A percentile compares a stretch with the other conserved stretches of the same genome.
Evolutionary conservation across 2,888 invertebrate genomes (phyloP).

Genomic region (Capitulum mitella): DNA sequence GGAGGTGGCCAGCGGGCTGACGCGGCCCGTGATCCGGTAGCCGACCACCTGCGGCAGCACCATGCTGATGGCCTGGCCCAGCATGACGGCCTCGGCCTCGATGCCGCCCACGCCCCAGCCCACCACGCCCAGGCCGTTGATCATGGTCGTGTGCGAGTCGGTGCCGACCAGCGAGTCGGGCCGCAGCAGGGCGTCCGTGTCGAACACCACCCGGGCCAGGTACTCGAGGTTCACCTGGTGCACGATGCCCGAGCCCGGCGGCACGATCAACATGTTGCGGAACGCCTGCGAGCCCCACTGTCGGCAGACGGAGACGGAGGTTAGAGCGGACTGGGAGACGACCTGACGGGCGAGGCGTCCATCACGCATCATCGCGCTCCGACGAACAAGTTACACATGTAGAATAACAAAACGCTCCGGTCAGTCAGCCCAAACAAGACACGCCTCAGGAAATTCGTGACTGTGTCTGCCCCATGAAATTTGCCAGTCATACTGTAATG

Average conservation of each 20-base stretch:
- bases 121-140: conserved; percentile 90
- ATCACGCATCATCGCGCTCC: no score
- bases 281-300: conserved; percentile 96
- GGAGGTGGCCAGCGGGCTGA: conserved; percentile 79
- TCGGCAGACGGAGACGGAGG: conserved; percentile 16
- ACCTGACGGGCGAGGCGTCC: no score
- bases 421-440: no score
- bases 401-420: no score
- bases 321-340: no score
- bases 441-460: no score
- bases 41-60: conserved; percentile 92
- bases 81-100: conserved; percentile 98
- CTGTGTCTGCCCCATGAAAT: no score
- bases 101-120: conserved; percentile 97
- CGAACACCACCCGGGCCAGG: conserved; percentile 80
- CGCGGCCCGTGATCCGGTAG: conserved; percentile 72
- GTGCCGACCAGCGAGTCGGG: conserved; percentile 94
- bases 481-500: no score
- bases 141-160: conserved; percentile 99
- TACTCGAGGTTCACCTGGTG: conserved; percentile 98
- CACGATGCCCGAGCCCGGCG: conserved; percentile 95
- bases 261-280: conserved; percentile 92
- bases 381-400: no score
- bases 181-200: conserved; percentile 55
- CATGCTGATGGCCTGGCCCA: conserved; percentile 96